Evolutionary conservation across 1,140 invertebrate species (phyloP).

Genomic region (Zaprionus nigranus): DNA sequence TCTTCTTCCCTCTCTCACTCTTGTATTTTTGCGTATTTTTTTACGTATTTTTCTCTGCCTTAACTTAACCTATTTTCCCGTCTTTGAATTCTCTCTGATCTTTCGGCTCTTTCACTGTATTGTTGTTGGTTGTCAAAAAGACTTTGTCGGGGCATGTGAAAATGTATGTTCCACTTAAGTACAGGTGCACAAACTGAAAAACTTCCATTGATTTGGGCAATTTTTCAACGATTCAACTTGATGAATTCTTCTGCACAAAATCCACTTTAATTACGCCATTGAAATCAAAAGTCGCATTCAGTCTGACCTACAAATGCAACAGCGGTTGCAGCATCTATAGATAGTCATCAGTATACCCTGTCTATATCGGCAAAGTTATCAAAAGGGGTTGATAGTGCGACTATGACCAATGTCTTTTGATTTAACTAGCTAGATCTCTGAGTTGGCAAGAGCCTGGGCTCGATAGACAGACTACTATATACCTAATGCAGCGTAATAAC

Average conservation of each 20-base stretch:
- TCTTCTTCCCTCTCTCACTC: not conserved
- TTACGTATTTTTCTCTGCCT: constrained; percentile 8
- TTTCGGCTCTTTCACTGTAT: not conserved
- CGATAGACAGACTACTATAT: not conserved
- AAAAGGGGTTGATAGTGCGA: not conserved
- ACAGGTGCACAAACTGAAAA: constrained; percentile 34
- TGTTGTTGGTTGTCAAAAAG: constrained; percentile 12
- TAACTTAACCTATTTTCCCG: constrained; percentile 41
- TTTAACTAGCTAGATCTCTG: not conserved
- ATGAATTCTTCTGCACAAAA: constrained; percentile 8
- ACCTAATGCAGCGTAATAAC: not conserved
- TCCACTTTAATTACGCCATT: constrained; percentile 54
- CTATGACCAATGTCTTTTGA: too few relatives aligned
- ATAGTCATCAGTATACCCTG: constrained; percentile 38
- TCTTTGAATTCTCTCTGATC: constrained; percentile 23
- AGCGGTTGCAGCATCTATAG: constrained; percentile 20
- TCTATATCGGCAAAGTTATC: not conserved
- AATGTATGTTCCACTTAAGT: constrained; percentile 33
- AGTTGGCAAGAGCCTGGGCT: not conserved
- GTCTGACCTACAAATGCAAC: constrained; percentile 66
- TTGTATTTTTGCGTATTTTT: constrained; percentile 15
- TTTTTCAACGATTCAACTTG: constrained; percentile 26
- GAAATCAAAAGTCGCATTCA: constrained; percentile 64
- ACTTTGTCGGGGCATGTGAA: constrained; percentile 36
- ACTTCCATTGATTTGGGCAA: constrained; percentile 21